Conservation (phyloP, 2,888 invertebrate species). For the Dinocampus coccinellae region DNA sequence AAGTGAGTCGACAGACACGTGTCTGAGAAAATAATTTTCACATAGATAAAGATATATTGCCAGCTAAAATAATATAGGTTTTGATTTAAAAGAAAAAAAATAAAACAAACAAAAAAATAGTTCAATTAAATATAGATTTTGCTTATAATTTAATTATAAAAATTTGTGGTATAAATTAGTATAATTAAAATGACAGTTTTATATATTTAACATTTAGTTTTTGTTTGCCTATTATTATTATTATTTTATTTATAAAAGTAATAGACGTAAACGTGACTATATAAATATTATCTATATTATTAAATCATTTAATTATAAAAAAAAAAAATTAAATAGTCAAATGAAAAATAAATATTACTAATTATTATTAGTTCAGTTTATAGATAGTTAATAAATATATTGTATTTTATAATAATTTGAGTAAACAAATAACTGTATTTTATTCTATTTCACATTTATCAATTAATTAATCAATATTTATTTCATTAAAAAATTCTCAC, state of each 20-base stretch:
- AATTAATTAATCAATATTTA: neutral
- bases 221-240: no score
- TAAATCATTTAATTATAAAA: conserved; percentile 1
- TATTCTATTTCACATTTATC: neutral
- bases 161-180: conserved; percentile 26
- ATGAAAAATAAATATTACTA: neutral
- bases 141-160: conserved; percentile 8
- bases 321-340: neutral
- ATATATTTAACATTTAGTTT: neutral
- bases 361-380: conserved; percentile 8
- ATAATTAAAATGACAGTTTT: neutral
- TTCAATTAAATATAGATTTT: conserved; percentile 35
- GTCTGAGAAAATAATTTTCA: conserved; percentile 42
- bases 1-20: conserved; percentile 84
- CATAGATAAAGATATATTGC: conserved; percentile 3
- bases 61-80: conserved; percentile 19
- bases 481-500: neutral
- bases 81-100: no score
- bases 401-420: neutral
- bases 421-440: neutral
- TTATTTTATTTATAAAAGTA: neutral
- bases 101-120: no score
- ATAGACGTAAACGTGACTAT: neutral
- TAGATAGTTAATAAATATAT: neutral
- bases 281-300: neutral